Evolutionary conservation across 2,797 vertebrate genomes (phyloP), one percentile per base, ranked within the genome.

Genomic region (Notamacropus eugenii): DNA sequence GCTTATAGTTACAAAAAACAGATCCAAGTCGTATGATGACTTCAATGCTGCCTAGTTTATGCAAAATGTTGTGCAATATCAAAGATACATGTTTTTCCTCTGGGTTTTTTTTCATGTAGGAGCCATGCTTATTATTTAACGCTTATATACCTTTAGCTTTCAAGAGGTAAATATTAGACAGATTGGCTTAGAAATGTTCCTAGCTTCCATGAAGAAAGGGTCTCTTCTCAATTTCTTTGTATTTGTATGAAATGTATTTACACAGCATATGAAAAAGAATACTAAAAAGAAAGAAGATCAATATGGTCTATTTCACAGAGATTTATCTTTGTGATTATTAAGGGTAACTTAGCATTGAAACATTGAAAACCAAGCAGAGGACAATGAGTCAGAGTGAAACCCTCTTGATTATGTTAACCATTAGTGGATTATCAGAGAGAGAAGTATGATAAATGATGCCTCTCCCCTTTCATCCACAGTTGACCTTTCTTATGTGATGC

Each of bases 381-480:
- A 92, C 56, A 95, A 92, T 93, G 59, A 96, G 91, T 94, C 95
- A 92, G 94, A 57, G 90, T 9, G 3, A 96, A 95, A 97, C 95
- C 31, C 40, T 97, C 97, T 95, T 74, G 91, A 97, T 97, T 96
- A 93, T 90, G 55, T 93, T 97, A 97, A 96, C 92, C 94, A 91
- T 97, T 95, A 97, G 34, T 55, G 92, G 50, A 95, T 58, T 92
- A 93, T 54, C 92, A 96, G 90, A 96, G 82, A 93, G 94, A 96
- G 90, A 95, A 96, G 19, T 94, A 90, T 97, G 96, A 97, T 97
- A 96, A 97, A 97, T 95, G 96, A 96, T 93, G 91, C 14, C 40
- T 93, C 50, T 56, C 54, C 54, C 82, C 55, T 92, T 95, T 95
- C 96, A 97, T 94, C 92, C 92, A 96, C 90, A 91, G 95, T 82